Conservation (phyloP, 1,140 invertebrate species). For the Chlorops oryzae region DNA sequence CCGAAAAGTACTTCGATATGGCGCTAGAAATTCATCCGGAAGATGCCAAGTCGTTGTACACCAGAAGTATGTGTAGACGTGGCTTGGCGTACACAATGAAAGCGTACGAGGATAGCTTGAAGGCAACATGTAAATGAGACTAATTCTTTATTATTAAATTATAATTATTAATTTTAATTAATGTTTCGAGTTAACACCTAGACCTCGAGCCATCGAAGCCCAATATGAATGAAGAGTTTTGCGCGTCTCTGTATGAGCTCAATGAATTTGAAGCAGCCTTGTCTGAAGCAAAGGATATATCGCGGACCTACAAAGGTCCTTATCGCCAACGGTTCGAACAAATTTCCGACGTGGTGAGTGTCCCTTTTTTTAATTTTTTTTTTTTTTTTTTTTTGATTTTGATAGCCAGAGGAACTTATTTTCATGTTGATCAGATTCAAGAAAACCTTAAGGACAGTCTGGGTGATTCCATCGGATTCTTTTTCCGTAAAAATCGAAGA, state of each 20-base stretch:
- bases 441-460: slow-evolving; percentile 32
- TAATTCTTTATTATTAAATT: too few relatives aligned
- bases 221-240: too few relatives aligned
- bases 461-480: slow-evolving; percentile 22
- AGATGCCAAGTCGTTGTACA: slow-evolving; percentile 30
- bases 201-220: too few relatives aligned
- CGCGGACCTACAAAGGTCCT: slow-evolving; percentile 24
- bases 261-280: slow-evolving; percentile 42
- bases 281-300: too few relatives aligned
- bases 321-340: too few relatives aligned
- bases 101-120: slow-evolving; percentile 25
- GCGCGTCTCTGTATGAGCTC: slow-evolving; percentile 30
- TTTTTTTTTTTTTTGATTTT: too few relatives aligned
- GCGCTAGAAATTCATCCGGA: slow-evolving; percentile 22
- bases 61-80: slow-evolving; percentile 31
- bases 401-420: too few relatives aligned
- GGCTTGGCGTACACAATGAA: slow-evolving; percentile 28
- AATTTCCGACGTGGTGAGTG: too few relatives aligned
- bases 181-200: too few relatives aligned
- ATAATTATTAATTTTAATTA: too few relatives aligned
- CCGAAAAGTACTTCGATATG: slow-evolving; percentile 31
- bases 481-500: slow-evolving; percentile 24
- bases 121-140: slow-evolving; percentile 27
- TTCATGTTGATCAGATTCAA: slow-evolving; percentile 15
- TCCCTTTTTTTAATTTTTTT: background rate